phyloP scores from a whole-genome alignment of 2,797 vertebrate genomes.

The Thripadectes ignobilis region DNA sequence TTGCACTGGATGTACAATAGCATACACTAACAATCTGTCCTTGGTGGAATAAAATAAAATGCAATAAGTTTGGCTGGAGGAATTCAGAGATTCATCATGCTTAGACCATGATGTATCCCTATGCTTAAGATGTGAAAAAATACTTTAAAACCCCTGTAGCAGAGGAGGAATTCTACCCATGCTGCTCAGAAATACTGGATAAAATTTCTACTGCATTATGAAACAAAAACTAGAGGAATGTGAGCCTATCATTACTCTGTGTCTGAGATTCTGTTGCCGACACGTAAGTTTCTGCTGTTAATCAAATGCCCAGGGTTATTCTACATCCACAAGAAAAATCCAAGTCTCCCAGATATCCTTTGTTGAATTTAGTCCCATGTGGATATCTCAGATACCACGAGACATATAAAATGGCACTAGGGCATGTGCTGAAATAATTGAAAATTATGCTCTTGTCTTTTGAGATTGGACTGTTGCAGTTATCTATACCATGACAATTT shows the following conservation, averaged over 20 bases:
- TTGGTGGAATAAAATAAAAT: neutral
- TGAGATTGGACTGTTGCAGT: neutral
- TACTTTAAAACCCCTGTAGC: neutral
- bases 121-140: neutral
- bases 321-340: neutral
- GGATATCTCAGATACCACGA: neutral
- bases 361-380: neutral
- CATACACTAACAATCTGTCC: neutral
- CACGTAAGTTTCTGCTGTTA: neutral
- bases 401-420: neutral
- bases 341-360: neutral
- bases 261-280: neutral
- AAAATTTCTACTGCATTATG: neutral
- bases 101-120: neutral
- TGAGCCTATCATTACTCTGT: neutral
- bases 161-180: neutral
- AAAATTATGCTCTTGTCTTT: neutral
- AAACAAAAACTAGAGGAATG: neutral
- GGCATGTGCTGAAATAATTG: neutral
- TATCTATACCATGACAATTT: neutral
- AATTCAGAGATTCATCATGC: neutral
- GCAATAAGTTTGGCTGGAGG: neutral
- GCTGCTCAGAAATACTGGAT: neutral
- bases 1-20: neutral
- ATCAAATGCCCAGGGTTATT: neutral